A percentile compares a stretch with the other conserved stretches of the same genome.
These are phyloP conservation scores for Brachyptera risi DNA, from an alignment of 2,888 invertebrate genomes.

Conservation along the genomic window DNA sequence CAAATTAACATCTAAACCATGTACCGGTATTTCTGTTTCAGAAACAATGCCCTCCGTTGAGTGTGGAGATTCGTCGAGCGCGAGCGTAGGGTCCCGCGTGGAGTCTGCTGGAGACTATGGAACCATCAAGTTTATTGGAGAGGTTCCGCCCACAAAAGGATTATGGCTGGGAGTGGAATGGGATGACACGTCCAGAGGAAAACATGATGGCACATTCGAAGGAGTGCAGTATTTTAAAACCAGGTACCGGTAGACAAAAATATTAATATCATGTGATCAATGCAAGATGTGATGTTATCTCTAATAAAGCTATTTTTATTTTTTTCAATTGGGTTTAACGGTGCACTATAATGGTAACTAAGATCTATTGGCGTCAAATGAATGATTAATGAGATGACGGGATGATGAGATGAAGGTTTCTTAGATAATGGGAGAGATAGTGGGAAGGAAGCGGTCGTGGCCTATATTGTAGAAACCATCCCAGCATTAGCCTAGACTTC, in stretches of 20 bases:
- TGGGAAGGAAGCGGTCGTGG: no score
- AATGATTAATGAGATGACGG: no score
- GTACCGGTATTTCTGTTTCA: neutral
- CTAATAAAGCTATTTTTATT: neutral
- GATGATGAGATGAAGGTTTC: no score
- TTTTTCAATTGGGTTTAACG: no score
- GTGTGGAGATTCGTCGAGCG: neutral
- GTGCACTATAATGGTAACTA: no score
- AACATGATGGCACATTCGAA: slow-evolving; percentile 85
- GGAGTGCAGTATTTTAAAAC: slow-evolving; percentile 77
- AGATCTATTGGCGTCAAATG: no score
- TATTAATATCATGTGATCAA: neutral
- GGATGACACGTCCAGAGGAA: slow-evolving; percentile 85
- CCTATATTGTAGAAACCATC: no score
- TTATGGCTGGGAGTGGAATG: slow-evolving; percentile 95
- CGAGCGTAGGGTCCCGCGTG: slow-evolving; percentile 46
- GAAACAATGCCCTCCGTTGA: neutral
- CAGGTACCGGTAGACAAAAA: slow-evolving; percentile 48
- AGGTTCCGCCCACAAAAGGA: slow-evolving; percentile 63
- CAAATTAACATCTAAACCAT: no score
- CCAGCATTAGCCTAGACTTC: no score
- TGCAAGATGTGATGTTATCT: neutral
- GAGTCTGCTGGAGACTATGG: slow-evolving; percentile 51
- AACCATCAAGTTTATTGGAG: slow-evolving; percentile 73
- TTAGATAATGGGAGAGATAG: no score